Evolutionary conservation across 2,113 vertebrate species (phyloP).

Genomic region (Takifugu flavidus): DNA sequence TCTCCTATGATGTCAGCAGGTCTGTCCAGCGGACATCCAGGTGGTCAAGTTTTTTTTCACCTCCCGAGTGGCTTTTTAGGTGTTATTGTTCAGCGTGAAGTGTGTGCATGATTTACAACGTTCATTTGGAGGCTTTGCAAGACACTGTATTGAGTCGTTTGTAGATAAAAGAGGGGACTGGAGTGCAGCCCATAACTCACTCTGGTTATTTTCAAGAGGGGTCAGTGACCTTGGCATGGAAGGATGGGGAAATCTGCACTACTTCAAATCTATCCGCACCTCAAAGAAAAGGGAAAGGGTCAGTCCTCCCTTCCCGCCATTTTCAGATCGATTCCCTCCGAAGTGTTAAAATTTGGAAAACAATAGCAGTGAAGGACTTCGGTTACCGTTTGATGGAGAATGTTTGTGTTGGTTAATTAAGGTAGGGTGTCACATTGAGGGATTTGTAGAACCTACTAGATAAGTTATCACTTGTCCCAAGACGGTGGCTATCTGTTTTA

Average conservation of each 20-base stretch:
- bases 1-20: conserved; percentile 7
- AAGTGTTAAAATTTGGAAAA: conserved; percentile 17
- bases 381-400: conserved; percentile 24
- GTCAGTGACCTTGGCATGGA: conserved; percentile 52
- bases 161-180: conserved; percentile 56
- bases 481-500: conserved; percentile 62
- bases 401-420: conserved; percentile 62
- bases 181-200: conserved; percentile 53
- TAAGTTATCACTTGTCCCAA: conserved; percentile 51
- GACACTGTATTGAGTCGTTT: conserved; percentile 49
- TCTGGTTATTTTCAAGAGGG: conserved; percentile 55
- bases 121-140: conserved; percentile 43
- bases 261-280: conserved; percentile 38
- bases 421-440: conserved; percentile 56
- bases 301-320: conserved; percentile 26
- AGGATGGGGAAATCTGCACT: conserved; percentile 51
- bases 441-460: conserved; percentile 62
- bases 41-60: conserved; percentile 22
- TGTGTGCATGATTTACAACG: conserved; percentile 41
- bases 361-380: conserved; percentile 24
- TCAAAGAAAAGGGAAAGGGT: conserved; percentile 32
- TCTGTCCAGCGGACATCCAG: conserved; percentile 21
- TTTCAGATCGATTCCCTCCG: conserved; percentile 34
- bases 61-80: conserved; percentile 23
- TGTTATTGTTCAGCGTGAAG: conserved; percentile 36